Percentiles rank a stretch among this genome's conserved stretches.
phyloP scores from a whole-genome alignment of 1,140 invertebrate species.

The Telenomus remus region DNA sequence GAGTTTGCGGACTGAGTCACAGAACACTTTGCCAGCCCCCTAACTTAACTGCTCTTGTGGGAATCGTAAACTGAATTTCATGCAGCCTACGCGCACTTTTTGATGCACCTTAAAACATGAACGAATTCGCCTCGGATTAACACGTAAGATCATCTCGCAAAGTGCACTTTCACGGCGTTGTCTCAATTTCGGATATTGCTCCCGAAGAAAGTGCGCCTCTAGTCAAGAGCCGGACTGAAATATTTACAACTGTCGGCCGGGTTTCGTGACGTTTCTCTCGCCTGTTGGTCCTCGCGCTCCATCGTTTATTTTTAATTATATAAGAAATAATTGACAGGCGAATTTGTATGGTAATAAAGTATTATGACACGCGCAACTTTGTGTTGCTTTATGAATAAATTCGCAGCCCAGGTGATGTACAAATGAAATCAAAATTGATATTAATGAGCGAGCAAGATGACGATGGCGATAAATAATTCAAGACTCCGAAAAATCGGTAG shows the following conservation, averaged over 20 bases:
- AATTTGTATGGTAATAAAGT: constrained; percentile 50
- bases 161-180: constrained; percentile 26
- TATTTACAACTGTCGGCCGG: constrained; percentile 4
- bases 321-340: constrained; percentile 40
- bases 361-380: constrained; percentile 27
- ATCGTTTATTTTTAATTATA: constrained; percentile 27
- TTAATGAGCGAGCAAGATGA: constrained; percentile 17
- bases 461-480: constrained; percentile 24
- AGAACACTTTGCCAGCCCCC: too few relatives aligned
- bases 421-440: constrained; percentile 54
- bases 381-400: constrained; percentile 39
- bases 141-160: constrained; percentile 17
- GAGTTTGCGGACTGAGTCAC: constrained; percentile 18
- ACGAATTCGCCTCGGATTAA: constrained; percentile 28
- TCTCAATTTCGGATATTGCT: constrained; percentile 29
- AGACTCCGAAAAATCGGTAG: constrained; percentile 37
- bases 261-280: background rate
- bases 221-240: constrained; percentile 8
- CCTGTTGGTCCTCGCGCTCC: constrained; percentile 1
- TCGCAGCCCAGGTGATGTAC: constrained; percentile 28
- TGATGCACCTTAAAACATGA: constrained; percentile 13
- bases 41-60: constrained; percentile 12
- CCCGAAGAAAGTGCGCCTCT: constrained; percentile 19
- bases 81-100: background rate
- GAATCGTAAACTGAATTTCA: constrained; percentile 34